phyloP scores from a whole-genome alignment of 2,113 vertebrate species.

The Promerops cafer region DNA sequence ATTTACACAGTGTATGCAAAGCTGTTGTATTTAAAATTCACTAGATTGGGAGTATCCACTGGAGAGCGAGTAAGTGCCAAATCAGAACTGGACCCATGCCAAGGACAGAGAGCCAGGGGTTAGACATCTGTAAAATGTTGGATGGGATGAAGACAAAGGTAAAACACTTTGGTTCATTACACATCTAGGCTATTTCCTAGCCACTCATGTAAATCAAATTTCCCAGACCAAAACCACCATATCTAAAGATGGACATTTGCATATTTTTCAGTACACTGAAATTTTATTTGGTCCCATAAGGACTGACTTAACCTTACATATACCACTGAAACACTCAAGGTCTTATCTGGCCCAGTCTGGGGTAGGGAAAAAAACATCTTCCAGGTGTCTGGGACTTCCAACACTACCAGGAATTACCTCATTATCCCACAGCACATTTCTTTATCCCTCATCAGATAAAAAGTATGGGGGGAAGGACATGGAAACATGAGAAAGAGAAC shows the following conservation, averaged over 20 bases:
- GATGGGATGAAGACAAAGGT: not conserved
- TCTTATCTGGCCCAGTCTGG: not conserved
- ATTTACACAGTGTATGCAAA: not conserved
- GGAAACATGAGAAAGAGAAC: not conserved
- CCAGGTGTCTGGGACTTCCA: slow-evolving; percentile 44
- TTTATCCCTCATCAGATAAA: slow-evolving; percentile 1
- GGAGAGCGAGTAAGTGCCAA: not conserved
- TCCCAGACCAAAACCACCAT: not conserved
- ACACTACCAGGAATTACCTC: slow-evolving; percentile 31
- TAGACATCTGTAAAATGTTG: slow-evolving; percentile 29
- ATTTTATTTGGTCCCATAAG: not conserved
- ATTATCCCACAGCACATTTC: slow-evolving; percentile 12
- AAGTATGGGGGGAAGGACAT: not conserved
- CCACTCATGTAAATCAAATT: not conserved
- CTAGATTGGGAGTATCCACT: not conserved
- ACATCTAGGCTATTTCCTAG: not conserved
- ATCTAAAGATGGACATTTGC: not conserved
- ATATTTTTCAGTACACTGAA: not conserved
- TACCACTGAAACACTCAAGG: not conserved
- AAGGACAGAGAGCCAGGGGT: not conserved
- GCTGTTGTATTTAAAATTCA: slow-evolving; percentile 10
- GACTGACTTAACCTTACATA: not conserved
- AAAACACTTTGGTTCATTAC: not conserved
- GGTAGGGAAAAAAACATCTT: not conserved
- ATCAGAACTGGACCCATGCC: slow-evolving; percentile 5